These are phyloP conservation scores for Nemotelus pantherinus DNA, from an alignment of 2,888 invertebrate species.

Conservation along the genomic window DNA sequence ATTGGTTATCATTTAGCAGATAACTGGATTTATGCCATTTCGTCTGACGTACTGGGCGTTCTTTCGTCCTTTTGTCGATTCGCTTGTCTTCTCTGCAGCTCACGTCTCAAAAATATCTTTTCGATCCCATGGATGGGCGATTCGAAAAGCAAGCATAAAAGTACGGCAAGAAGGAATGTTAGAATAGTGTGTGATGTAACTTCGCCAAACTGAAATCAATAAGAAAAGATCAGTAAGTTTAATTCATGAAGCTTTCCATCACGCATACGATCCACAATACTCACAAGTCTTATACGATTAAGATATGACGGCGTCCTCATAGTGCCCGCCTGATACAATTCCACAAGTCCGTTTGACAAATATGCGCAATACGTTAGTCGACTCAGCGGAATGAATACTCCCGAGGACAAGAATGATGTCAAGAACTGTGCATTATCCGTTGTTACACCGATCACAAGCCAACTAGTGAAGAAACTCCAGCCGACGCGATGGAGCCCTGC, in stretches of 20 bases:
- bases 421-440: slow-evolving; percentile 72
- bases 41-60: slow-evolving; percentile 50
- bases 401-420: slow-evolving; percentile 55
- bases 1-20: slow-evolving; percentile 15
- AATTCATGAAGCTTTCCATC: not conserved
- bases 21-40: slow-evolving; percentile 47
- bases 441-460: slow-evolving; percentile 73
- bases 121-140: slow-evolving; percentile 78
- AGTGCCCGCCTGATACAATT: slow-evolving; percentile 72
- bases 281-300: slow-evolving; percentile 72
- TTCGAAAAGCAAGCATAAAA: slow-evolving; percentile 75
- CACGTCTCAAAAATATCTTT: slow-evolving; percentile 70
- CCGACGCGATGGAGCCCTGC: slow-evolving; percentile 73
- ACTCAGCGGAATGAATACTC: slow-evolving; percentile 72
- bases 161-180: slow-evolving; percentile 71
- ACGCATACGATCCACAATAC: slow-evolving; percentile 52
- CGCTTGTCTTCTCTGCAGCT: slow-evolving; percentile 55
- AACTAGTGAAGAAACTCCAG: slow-evolving; percentile 75
- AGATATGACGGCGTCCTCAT: slow-evolving; percentile 71
- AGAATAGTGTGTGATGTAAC: slow-evolving; percentile 70
- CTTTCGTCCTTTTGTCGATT: slow-evolving; percentile 33
- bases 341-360: slow-evolving; percentile 76
- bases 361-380: slow-evolving; percentile 79
- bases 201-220: slow-evolving; percentile 66
- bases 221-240: not conserved